Base-by-base conservation (phyloP, 2,113 vertebrate genomes). In the Cygnus buccinator region DNA sequence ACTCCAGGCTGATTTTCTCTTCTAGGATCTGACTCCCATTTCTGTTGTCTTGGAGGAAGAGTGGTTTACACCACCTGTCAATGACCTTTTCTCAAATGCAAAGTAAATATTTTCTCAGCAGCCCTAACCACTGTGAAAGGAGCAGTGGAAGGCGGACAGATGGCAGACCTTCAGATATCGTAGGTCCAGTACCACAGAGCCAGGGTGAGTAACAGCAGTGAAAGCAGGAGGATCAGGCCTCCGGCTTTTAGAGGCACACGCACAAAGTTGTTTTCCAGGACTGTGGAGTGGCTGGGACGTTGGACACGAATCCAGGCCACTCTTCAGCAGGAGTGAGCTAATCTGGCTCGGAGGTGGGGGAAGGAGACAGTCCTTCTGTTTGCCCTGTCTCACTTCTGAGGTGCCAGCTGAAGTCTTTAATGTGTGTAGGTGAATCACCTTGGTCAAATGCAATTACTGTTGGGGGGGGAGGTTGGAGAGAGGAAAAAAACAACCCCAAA, bases 51-150 rank as follows among this genome's bases (percentile, higher is more conserved):
- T 7, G 0, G 14, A 44, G 59, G 43, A 29, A 81, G 68, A 77
- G 84, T 76, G 57, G 76, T 94, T 95, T 89, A 84, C 35, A 75
- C 50, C 70, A 88, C 63, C 37, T 66, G 82, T 46, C 70, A 79
- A 39, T 71, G 90, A 95, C 84, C 67, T 94, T 95, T 88, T 93
- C 80, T 92, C 88, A 93, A 85, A 95, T 71, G 58, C 66, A 94
- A 65, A 93, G 66, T 84, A 96, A 97, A 87, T 81, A 89, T 78
- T 93, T 95, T 88, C 84, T 93, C 55, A 81, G 58, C 58, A 59
- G 77, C 48, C 48, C 48, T 75, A 82, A 52, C 26, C 37, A 31
- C 66, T 75, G 84, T 81, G 76, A 84, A 90, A 89, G 68, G 46
- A 93, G 48, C 57, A 71, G 82, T 22, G 79, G 87, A 81, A 76